A percentile compares a stretch with the other conserved stretches of the same genome.
Evolutionary conservation across 2,888 invertebrate genomes (phyloP).

Genomic region (Petrophora chlorosata): DNA sequence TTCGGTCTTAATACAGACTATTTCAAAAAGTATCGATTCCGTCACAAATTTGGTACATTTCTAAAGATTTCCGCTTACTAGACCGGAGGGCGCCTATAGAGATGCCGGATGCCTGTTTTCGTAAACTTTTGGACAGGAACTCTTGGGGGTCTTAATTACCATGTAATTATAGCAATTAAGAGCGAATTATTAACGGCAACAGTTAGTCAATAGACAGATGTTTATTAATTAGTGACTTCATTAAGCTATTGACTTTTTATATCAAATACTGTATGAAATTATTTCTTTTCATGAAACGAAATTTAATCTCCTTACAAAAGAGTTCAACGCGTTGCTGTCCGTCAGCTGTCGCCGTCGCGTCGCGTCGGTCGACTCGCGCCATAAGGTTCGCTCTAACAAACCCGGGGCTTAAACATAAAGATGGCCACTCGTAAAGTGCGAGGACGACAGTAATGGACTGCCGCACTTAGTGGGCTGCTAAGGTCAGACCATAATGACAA

Average conservation of each 20-base stretch:
- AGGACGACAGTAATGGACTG: constrained; percentile 64
- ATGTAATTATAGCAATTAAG: constrained; percentile 15
- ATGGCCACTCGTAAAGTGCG: constrained; percentile 54
- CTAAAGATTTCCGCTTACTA: constrained; percentile 8
- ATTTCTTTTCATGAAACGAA: too few relatives aligned
- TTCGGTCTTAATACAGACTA: constrained; percentile 6
- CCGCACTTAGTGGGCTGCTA: constrained; percentile 51
- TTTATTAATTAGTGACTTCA: neutral
- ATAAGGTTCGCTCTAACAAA: constrained; percentile 6
- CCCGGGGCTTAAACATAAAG: constrained; percentile 24
- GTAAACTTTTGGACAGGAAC: constrained; percentile 13
- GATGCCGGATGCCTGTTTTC: constrained; percentile 4
- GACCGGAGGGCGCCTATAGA: constrained; percentile 12
- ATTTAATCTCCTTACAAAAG: constrained; percentile 3
- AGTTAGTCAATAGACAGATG: neutral
- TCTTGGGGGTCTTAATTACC: constrained; percentile 17
- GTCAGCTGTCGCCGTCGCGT: neutral
- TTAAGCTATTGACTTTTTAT: neutral
- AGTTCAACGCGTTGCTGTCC: constrained; percentile 5
- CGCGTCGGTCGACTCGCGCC: neutral
- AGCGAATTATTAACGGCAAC: constrained; percentile 4
- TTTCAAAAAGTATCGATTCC: constrained; percentile 1
- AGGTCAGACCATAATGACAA: constrained; percentile 50
- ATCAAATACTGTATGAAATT: neutral
- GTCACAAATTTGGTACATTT: constrained; percentile 4